These are phyloP conservation scores for Rhadinocentrus ornatus DNA, from an alignment of 2,797 vertebrate species.

Conservation along the genomic window DNA sequence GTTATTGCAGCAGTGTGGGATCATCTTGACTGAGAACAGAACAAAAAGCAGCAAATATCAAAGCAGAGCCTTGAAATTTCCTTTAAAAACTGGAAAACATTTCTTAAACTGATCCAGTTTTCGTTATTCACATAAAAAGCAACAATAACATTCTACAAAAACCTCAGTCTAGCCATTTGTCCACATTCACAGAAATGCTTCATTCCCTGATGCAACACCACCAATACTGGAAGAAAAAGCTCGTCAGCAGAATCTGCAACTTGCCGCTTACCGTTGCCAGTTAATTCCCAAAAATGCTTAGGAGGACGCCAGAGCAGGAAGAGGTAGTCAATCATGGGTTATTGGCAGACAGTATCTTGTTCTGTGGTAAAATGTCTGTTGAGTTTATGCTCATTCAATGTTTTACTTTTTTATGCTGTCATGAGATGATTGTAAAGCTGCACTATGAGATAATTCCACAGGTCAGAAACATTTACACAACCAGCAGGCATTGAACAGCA, in stretches of 20 bases:
- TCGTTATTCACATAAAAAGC: constrained; percentile 34
- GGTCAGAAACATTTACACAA: background rate
- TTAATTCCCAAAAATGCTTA: constrained; percentile 39
- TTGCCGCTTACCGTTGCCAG: constrained; percentile 25
- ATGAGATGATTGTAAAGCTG: constrained; percentile 1
- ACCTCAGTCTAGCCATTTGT: constrained; percentile 42
- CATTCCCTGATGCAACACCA: constrained; percentile 53
- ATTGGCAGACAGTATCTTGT: constrained; percentile 29
- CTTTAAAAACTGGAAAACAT: too few relatives aligned
- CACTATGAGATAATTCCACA: background rate
- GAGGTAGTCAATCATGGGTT: constrained; percentile 26
- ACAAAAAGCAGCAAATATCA: background rate
- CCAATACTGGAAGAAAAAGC: constrained; percentile 31
- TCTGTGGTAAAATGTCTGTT: constrained; percentile 12
- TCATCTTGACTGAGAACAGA: too few relatives aligned
- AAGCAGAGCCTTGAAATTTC: constrained; percentile 5
- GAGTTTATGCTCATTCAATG: background rate
- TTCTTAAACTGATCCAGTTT: constrained; percentile 7
- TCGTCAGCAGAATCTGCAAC: constrained; percentile 49
- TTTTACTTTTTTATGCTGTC: constrained; percentile 4
- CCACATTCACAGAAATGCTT: constrained; percentile 35
- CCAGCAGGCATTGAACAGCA: background rate
- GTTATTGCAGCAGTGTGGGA: too few relatives aligned
- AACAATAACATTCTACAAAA: constrained; percentile 47
- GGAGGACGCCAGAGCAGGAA: constrained; percentile 1